Base-by-base conservation (phyloP, 2,113 vertebrate species). In the Nerophis ophidion region DNA sequence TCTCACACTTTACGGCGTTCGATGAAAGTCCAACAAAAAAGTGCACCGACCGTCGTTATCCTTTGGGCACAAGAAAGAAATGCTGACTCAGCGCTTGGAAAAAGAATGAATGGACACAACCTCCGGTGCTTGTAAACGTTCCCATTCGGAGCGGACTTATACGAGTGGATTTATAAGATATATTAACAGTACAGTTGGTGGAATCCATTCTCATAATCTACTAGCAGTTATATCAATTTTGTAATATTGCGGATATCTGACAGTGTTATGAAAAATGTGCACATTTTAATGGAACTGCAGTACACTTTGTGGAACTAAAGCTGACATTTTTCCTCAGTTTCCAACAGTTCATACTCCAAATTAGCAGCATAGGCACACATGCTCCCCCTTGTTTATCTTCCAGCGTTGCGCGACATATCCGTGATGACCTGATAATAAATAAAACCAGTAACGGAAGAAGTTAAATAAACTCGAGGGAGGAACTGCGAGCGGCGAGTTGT, bases 381-480 rank as follows among this genome's bases (percentile, higher is more conserved):
- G 15, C 3, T 17, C 17, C 19, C 40, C 52, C 60, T 57, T 64
- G 60, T 77, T 72, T 68, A 4, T 61, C 55, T 62, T 36, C 58
- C 8, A 40, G 11, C 48, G 15, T 66, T 34, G 45, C 40, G 47
- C 60, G 44, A 15, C 2, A 70, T 75, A 69, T 71, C 74, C 65
- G 70, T 61, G 71, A 70, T 57, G 34, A 74, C 71, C 60, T 65
- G n/a, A 61, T 58, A 66, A 70, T 79, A 64, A 76, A 83, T 73
- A 68, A 77, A 71, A 59, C 52, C 55, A 62, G 81, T 83, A 83
- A 81, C 65, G 63, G 76, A 85, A 78, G 83, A 86, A 84, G 84
- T 65, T 59, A 81, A 83, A 59, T 72, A 71, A 85, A 74, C 44
- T 61, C 12, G 68, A 55, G 72, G 26, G 66, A 76, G 83, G 84